A percentile compares a stretch with the other conserved stretches of the same genome.
phyloP scores from a whole-genome alignment of 2,888 invertebrate species.

The Busseola fusca region DNA sequence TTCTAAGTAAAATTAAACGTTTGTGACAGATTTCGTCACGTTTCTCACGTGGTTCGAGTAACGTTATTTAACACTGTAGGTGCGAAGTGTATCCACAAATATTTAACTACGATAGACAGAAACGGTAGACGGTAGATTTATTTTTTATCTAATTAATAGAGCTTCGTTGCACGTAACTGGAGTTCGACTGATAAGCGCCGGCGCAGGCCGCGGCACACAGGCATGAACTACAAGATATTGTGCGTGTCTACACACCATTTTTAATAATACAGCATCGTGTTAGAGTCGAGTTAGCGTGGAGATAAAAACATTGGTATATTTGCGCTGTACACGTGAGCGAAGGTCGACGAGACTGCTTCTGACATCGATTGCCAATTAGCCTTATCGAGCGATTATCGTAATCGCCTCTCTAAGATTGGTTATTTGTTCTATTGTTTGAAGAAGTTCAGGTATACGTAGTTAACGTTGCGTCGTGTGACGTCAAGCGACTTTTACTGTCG shows the following conservation, averaged over 20 bases:
- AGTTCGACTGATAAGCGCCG: conserved; percentile 82
- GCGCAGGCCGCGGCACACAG: conserved; percentile 71
- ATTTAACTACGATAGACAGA: conserved; percentile 30
- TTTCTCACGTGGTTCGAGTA: conserved; percentile 44
- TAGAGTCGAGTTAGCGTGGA: conserved; percentile 62
- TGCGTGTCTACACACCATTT: conserved; percentile 61
- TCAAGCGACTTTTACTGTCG: conserved; percentile 34
- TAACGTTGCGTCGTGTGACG: conserved; percentile 49
- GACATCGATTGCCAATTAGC: conserved; percentile 54
- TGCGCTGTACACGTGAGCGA: conserved; percentile 56
- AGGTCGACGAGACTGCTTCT: conserved; percentile 51
- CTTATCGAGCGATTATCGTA: conserved; percentile 56
- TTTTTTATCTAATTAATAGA: conserved; percentile 60
- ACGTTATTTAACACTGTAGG: conserved; percentile 42
- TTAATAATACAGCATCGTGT: conserved; percentile 62
- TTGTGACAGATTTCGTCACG: conserved; percentile 52
- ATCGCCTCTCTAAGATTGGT: conserved; percentile 50
- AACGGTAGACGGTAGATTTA: too few species aligned
- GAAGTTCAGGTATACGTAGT: conserved; percentile 29
- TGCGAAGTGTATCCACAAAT: conserved; percentile 50
- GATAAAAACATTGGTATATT: conserved; percentile 65
- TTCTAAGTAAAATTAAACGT: conserved; percentile 50
- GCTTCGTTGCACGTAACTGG: conserved; percentile 65
- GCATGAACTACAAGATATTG: conserved; percentile 65
- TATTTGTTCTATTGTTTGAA: conserved; percentile 57